Conservation (phyloP, 2,113 vertebrate species). For the Psammodynastes pulverulentus region DNA sequence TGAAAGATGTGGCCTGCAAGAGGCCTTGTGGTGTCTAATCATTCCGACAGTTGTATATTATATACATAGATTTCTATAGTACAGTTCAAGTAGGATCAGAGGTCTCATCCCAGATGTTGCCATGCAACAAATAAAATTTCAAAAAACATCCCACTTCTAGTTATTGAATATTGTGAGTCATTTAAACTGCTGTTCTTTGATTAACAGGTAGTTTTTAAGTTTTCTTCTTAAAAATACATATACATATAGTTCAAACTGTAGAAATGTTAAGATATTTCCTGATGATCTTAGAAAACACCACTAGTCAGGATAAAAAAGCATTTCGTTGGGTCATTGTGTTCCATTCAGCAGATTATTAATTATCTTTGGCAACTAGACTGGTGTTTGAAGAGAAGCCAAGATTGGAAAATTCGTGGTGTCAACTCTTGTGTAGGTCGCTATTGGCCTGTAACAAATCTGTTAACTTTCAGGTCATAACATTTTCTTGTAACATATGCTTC, state of each 20-base stretch:
- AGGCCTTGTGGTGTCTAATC: too few relatives aligned
- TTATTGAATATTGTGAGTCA: not conserved
- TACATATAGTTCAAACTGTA: not conserved
- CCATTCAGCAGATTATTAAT: not conserved
- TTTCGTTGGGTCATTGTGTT: not conserved
- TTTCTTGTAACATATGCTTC: not conserved
- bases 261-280: not conserved
- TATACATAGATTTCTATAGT: not conserved
- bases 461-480: not conserved
- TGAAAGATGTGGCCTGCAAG: too few relatives aligned
- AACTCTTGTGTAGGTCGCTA: not conserved
- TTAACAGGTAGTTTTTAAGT: constrained; percentile 12
- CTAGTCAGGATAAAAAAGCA: not conserved
- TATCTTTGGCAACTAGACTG: not conserved
- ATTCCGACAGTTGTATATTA: not conserved
- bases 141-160: not conserved
- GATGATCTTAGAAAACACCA: not conserved
- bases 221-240: not conserved
- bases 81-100: not conserved
- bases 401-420: not conserved
- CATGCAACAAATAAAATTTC: not conserved
- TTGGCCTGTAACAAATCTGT: not conserved
- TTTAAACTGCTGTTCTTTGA: not conserved
- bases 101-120: not conserved
- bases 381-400: not conserved